phyloP scores from a whole-genome alignment of 2,888 invertebrate genomes.

The Trichacis sp. region DNA sequence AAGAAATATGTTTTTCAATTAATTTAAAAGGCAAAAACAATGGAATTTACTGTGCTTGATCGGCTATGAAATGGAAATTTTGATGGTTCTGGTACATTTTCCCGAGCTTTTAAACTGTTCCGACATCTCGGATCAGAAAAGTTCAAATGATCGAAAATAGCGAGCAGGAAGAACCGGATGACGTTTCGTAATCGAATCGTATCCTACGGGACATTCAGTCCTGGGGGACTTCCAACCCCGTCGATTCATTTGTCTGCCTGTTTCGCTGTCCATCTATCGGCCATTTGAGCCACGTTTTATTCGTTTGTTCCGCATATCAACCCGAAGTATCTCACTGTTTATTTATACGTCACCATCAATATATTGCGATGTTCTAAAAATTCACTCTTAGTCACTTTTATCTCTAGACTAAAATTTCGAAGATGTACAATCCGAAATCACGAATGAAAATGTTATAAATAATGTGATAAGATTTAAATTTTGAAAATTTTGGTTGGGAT shows the following conservation, averaged over 20 bases:
- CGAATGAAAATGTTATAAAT: no score
- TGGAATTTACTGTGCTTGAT: slow-evolving; percentile 1
- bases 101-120: not conserved
- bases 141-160: slow-evolving; percentile 8
- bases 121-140: slow-evolving; percentile 12
- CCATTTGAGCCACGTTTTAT: slow-evolving; percentile 57
- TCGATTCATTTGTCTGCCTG: slow-evolving; percentile 42
- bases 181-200: slow-evolving; percentile 62
- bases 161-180: slow-evolving; percentile 41
- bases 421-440: no score
- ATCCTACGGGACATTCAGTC: slow-evolving; percentile 41
- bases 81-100: not conserved
- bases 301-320: slow-evolving; percentile 62
- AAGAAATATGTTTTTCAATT: no score
- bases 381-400: no score
- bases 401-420: no score
- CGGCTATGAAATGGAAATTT: not conserved
- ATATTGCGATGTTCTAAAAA: no score
- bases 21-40: no score
- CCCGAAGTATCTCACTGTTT: slow-evolving; percentile 59
- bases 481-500: no score
- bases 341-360: slow-evolving; percentile 63
- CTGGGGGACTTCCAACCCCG: slow-evolving; percentile 46
- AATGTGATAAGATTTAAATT: no score
- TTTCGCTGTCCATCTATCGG: slow-evolving; percentile 46